Conservation (phyloP, 1,140 invertebrate genomes). For the Hypsibius dujardini region DNA sequence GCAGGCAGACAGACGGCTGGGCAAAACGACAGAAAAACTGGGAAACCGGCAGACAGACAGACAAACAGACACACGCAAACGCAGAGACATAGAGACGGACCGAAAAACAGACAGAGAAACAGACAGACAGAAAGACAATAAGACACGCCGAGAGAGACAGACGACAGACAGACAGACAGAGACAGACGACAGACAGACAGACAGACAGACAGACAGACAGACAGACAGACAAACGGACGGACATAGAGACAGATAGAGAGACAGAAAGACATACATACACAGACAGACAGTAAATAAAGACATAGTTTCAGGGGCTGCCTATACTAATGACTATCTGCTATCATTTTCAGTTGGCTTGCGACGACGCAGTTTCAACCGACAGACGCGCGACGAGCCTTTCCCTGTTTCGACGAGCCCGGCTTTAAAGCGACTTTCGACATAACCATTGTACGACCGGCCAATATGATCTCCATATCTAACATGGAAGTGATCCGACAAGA, state of each 20-base stretch:
- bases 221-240: neutral
- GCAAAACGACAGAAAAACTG: neutral
- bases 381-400: conserved; percentile 69
- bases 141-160: neutral
- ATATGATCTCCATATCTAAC: conserved; percentile 57
- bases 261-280: no score
- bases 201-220: neutral
- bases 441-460: conserved; percentile 45
- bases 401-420: conserved; percentile 82
- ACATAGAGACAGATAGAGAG: neutral
- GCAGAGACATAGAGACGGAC: no score
- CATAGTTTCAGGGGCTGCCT: neutral
- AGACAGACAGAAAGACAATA: no score
- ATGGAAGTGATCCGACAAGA: conserved; percentile 38
- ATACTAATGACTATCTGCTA: neutral
- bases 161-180: no score
- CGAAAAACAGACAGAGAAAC: no score
- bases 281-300: no score
- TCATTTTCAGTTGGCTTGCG: conserved; percentile 49
- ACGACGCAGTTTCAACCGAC: conserved; percentile 72
- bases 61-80: no score
- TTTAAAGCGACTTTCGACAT: conserved; percentile 70
- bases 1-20: neutral
- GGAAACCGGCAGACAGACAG: no score
- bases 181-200: no score